phyloP scores from a whole-genome alignment of 35 echinoderm and acorn worm species.

The Acanthaster planci region DNA sequence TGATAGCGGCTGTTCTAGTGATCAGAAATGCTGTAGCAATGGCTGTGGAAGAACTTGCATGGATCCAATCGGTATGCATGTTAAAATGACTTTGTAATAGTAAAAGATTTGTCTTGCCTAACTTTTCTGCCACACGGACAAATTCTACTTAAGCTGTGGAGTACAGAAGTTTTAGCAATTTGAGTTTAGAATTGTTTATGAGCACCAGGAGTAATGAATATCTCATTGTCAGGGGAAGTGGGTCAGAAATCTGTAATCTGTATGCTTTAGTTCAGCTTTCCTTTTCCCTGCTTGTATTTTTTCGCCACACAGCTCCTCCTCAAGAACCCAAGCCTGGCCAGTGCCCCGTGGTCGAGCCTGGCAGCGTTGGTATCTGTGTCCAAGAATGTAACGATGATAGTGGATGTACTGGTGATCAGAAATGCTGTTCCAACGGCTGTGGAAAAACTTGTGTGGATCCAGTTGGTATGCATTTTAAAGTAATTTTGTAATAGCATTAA shows the following conservation, averaged over 20 bases:
- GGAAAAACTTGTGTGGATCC: conserved; percentile 56
- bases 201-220: too few species aligned
- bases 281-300: too few species aligned
- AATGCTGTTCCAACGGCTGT: conserved; percentile 73
- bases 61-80: conserved; percentile 40
- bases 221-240: too few species aligned
- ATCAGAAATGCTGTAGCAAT: conserved; percentile 71
- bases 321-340: conserved; percentile 8
- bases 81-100: neutral
- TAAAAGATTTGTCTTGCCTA: too few species aligned
- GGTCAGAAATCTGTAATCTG: too few species aligned
- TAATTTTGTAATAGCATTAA: too few species aligned
- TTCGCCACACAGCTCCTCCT: neutral
- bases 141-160: too few species aligned
- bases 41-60: conserved; percentile 61
- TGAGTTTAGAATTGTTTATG: too few species aligned
- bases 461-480: neutral
- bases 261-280: too few species aligned
- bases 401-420: conserved; percentile 40
- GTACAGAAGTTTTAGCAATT: too few species aligned
- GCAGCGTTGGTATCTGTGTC: conserved; percentile 47
- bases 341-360: conserved; percentile 36
- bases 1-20: conserved; percentile 40
- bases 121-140: too few species aligned
- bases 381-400: conserved; percentile 50